Base-by-base conservation (phyloP, 1,140 invertebrate species). In the Ditylenchus dipsaci region DNA sequence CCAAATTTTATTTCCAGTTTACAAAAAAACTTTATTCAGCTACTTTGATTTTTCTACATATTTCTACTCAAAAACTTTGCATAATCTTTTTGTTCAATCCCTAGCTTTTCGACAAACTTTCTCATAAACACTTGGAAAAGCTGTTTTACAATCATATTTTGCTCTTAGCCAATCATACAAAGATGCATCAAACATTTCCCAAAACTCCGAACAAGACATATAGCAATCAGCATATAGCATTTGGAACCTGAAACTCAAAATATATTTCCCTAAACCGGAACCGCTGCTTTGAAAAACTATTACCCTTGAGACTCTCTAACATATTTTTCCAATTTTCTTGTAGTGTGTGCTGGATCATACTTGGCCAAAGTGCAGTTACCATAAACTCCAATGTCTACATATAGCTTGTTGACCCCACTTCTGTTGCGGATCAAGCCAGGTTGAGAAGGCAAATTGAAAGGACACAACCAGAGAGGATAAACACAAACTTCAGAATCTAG, bases 191-290 rank as follows among this genome's bases (percentile, higher is more conserved):
- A 91, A 92, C 90, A 92, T 92, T 61, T 86, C 74, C n/a, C 89
- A 83, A 79, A 91, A 92, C 83, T 92, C 90, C 30, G 89, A 87
- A 38, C 82, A 82, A 0, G 88, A 90, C 68, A 89, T 88, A 80
- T 89, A 91, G 0, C 89, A 90, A 76, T 92, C 90, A 0, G 90
- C 90, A 83, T 91, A 91, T 59, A 92, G 83, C 90, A 92, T 92
- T 85, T 92, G 90, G 83, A 90, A 91, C 19, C 88, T 88, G 63
- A 62, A 77, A 76, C 45, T 43, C 8, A 49, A 42, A 59, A 21
- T 8, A n/a, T n/a, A n/a, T n/a, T n/a, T n/a, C n/a, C n/a, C n/a
- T n/a, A 26, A 15, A 61, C 27, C 29, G 1, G 17, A 21, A n/a
- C n/a, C n/a, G n/a, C n/a, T n/a, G n/a, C n/a, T n/a, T n/a, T n/a